These are phyloP conservation scores for Eurois occulta DNA, from an alignment of 2,888 invertebrate species.

Conservation along the genomic window DNA sequence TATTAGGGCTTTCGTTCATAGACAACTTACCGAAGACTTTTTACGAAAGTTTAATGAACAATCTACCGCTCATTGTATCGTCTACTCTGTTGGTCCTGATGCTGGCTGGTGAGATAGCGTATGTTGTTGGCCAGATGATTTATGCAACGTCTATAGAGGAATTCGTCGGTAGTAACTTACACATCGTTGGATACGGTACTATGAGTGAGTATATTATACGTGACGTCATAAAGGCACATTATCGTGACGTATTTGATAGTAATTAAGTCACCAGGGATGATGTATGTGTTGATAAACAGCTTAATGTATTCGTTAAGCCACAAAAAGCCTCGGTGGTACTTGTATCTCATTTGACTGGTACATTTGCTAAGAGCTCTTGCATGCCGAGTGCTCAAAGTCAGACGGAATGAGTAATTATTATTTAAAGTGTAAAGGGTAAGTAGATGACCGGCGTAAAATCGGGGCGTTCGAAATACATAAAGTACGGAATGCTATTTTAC, in stretches of 20 bases:
- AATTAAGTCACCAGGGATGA: not conserved
- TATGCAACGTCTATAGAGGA: conserved; percentile 76
- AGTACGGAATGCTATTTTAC: conserved; percentile 22
- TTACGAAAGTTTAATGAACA: conserved; percentile 63
- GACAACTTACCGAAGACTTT: conserved; percentile 70
- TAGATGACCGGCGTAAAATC: conserved; percentile 42
- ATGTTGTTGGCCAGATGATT: conserved; percentile 72
- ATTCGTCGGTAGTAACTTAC: conserved; percentile 78
- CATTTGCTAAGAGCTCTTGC: conserved; percentile 31
- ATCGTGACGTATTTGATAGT: not conserved
- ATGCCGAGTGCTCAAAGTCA: conserved; percentile 45
- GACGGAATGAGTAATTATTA: conserved; percentile 57
- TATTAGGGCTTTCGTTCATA: conserved; percentile 77
- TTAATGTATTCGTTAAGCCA: not conserved
- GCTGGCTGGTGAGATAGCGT: conserved; percentile 76
- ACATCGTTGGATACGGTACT: conserved; percentile 81
- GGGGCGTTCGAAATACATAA: conserved; percentile 26
- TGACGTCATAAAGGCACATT: not conserved
- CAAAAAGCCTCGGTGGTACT: not conserved
- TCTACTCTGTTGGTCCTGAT: conserved; percentile 72
- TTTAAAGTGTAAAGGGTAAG: conserved; percentile 48
- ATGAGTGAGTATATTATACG: conserved; percentile 77
- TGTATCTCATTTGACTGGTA: conserved; percentile 43
- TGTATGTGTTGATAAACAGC: not conserved
- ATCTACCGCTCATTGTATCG: conserved; percentile 68